These are phyloP conservation scores for Drosophila mimica DNA, from an alignment of 2,888 invertebrate species.

Conservation along the genomic window DNA sequence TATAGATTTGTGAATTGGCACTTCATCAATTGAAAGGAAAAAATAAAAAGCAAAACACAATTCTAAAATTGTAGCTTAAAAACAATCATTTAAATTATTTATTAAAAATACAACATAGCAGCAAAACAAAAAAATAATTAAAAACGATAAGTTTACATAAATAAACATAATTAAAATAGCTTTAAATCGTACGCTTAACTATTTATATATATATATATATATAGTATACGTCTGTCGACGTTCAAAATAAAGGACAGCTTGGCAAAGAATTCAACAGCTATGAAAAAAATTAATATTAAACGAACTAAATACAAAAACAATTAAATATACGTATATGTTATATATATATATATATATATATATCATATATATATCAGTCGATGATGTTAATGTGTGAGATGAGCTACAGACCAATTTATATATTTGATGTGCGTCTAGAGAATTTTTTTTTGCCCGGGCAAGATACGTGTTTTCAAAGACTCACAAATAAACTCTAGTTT, in stretches of 20 bases:
- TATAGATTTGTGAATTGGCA: slow-evolving; percentile 16
- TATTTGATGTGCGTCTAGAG: slow-evolving; percentile 33
- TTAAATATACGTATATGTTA: slow-evolving; percentile 40
- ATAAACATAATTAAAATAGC: slow-evolving; percentile 37
- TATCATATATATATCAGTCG: slow-evolving; percentile 70
- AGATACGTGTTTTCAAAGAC: slow-evolving; percentile 15
- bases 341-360: slow-evolving; percentile 31
- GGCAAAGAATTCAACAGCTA: slow-evolving; percentile 62
- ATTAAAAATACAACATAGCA: slow-evolving; percentile 71
- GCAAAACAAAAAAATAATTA: slow-evolving; percentile 34
- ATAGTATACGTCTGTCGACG: slow-evolving; percentile 30
- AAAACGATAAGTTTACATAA: slow-evolving; percentile 44
- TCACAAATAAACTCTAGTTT: slow-evolving; percentile 31
- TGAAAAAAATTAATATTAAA: slow-evolving; percentile 25
- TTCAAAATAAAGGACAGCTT: slow-evolving; percentile 48
- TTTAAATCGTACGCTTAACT: slow-evolving; percentile 41
- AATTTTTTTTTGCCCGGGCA: slow-evolving; percentile 34
- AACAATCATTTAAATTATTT: slow-evolving; percentile 56
- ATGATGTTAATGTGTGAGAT: slow-evolving; percentile 75
- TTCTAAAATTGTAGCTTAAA: slow-evolving; percentile 37
- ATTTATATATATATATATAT: slow-evolving; percentile 6
- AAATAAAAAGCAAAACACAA: slow-evolving; percentile 16
- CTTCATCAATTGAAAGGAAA: slow-evolving; percentile 16
- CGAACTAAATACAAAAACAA: slow-evolving; percentile 55
- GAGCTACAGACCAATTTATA: slow-evolving; percentile 48